Conservation (phyloP, 2,888 invertebrate genomes). For the Bursaphelenchus okinawaensis region DNA sequence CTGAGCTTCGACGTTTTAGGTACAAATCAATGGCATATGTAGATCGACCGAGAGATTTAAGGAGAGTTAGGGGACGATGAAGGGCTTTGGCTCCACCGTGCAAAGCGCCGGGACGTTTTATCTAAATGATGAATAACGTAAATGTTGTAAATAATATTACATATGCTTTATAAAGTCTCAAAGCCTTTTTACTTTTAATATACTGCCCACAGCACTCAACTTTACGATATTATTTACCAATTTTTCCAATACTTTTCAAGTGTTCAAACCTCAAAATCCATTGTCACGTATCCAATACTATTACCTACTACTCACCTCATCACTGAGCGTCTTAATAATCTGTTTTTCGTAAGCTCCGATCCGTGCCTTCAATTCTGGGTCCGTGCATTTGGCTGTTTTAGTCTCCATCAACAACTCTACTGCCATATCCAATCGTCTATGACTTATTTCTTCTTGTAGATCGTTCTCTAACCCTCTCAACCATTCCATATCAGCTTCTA, state of each 20-base stretch:
- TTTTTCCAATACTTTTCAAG: too few species aligned
- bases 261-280: too few species aligned
- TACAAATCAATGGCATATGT: slow-evolving; percentile 54
- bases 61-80: slow-evolving; percentile 28
- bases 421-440: slow-evolving; percentile 50
- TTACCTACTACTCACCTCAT: slow-evolving; percentile 50
- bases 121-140: too few species aligned
- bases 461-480: slow-evolving; percentile 49
- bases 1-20: slow-evolving; percentile 37
- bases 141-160: too few species aligned
- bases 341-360: slow-evolving; percentile 45
- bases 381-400: slow-evolving; percentile 45
- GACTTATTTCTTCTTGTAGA: slow-evolving; percentile 50
- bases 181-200: too few species aligned
- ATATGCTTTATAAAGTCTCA: too few species aligned
- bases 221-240: too few species aligned
- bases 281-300: too few species aligned
- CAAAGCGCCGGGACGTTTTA: slow-evolving; percentile 37
- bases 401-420: slow-evolving; percentile 54
- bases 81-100: slow-evolving; percentile 51
- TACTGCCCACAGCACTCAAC: too few species aligned
- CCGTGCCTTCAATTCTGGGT: slow-evolving; percentile 41
- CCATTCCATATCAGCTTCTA: slow-evolving; percentile 33
- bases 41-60: slow-evolving; percentile 29
- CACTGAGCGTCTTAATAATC: slow-evolving; percentile 46